Conservation (phyloP, 2,113 vertebrate species). For the Columbina picui region DNA sequence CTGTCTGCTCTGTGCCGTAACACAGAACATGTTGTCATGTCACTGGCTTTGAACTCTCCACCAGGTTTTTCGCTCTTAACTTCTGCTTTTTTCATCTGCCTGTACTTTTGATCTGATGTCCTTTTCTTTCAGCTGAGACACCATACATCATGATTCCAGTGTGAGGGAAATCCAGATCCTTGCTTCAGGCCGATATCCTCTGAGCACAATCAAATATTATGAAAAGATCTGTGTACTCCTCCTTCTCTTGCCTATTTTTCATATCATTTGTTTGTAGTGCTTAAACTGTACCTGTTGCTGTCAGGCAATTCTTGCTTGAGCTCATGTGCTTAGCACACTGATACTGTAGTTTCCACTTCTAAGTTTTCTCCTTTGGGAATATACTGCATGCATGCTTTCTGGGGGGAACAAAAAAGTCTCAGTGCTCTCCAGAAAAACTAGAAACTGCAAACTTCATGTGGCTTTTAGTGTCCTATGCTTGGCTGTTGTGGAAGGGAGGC, state of each 20-base stretch:
- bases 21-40: background rate
- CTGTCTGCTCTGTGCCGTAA: background rate
- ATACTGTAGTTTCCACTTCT: background rate
- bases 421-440: background rate
- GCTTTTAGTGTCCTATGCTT: background rate
- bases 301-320: background rate
- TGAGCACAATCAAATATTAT: background rate
- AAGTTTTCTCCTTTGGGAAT: background rate
- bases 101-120: background rate
- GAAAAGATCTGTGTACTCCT: background rate
- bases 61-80: background rate
- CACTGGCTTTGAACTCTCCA: background rate
- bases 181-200: background rate
- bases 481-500: background rate
- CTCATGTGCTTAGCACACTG: background rate
- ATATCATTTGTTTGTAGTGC: background rate
- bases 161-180: background rate
- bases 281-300: background rate
- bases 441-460: background rate
- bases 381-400: background rate
- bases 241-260: background rate
- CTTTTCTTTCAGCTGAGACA: slow-evolving; percentile 40
- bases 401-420: background rate
- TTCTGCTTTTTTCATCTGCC: background rate
- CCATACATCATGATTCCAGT: background rate